Conservation (phyloP, 2,888 invertebrate species). For the Digitonthophagus gazella region DNA sequence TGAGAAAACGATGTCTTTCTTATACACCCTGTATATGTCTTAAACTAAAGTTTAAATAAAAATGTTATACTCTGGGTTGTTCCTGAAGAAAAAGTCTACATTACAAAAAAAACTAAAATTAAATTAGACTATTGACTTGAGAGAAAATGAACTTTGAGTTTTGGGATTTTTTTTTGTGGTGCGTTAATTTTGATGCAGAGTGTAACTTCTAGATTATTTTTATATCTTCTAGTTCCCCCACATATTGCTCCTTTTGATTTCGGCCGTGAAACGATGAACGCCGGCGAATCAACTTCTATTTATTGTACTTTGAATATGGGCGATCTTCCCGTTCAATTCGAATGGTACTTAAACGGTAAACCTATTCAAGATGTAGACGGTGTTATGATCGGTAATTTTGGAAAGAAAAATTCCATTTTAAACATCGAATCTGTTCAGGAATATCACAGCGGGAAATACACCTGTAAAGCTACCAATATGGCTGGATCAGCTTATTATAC, state of each 20-base stretch:
- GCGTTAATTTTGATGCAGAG: no score
- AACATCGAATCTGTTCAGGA: slow-evolving; percentile 71
- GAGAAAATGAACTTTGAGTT: no score
- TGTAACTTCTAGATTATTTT: no score
- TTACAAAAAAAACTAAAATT: no score
- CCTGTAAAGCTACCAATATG: slow-evolving; percentile 66
- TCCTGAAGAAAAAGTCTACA: no score
- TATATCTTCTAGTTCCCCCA: slow-evolving; percentile 57
- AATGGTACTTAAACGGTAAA: slow-evolving; percentile 62
- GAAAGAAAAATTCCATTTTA: slow-evolving; percentile 64
- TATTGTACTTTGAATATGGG: slow-evolving; percentile 74
- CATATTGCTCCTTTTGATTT: slow-evolving; percentile 68
- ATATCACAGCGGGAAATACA: slow-evolving; percentile 70
- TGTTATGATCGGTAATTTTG: slow-evolving; percentile 59
- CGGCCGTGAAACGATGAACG: slow-evolving; percentile 68
- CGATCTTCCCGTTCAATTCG: slow-evolving; percentile 70
- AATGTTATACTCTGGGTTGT: no score
- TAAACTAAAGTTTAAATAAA: no score
- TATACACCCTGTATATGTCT: no score
- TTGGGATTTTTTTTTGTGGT: no score
- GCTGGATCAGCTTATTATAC: slow-evolving; percentile 63
- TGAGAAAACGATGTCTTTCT: no score
- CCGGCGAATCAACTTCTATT: slow-evolving; percentile 71
- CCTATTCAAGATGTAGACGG: slow-evolving; percentile 51
- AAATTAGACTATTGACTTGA: no score